phyloP scores from a whole-genome alignment of 2,113 vertebrate genomes.

The Antechinus stuartii region DNA sequence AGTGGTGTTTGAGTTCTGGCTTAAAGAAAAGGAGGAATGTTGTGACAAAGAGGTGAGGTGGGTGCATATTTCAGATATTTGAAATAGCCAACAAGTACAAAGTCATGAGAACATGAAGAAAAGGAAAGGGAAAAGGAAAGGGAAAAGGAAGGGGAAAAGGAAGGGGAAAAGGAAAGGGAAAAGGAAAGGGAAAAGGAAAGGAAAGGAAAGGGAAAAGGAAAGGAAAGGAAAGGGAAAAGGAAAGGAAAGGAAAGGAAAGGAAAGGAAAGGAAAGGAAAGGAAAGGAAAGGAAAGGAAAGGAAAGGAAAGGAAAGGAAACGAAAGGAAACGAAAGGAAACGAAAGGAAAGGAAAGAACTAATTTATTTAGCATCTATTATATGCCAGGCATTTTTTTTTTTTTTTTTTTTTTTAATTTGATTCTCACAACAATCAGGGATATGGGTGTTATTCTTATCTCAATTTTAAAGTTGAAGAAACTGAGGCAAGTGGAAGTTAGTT shows the following conservation, averaged over 20 bases:
- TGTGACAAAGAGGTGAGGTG: background rate
- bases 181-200: too few species aligned
- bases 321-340: too few species aligned
- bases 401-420: slow-evolving; percentile 5
- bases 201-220: too few species aligned
- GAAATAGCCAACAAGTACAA: background rate
- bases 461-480: slow-evolving; percentile 27
- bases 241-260: too few species aligned
- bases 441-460: background rate
- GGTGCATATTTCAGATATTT: background rate
- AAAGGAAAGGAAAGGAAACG: too few species aligned
- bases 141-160: background rate
- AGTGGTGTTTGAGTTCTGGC: background rate
- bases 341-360: background rate
- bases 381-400: background rate
- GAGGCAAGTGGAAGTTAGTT: slow-evolving; percentile 13
- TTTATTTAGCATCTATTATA: background rate
- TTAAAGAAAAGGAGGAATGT: background rate
- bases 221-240: too few species aligned
- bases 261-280: too few species aligned
- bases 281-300: too few species aligned
- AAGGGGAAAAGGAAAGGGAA: background rate
- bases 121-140: too few species aligned
- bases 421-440: background rate
- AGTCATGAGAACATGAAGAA: background rate